phyloP scores from a whole-genome alignment of 2,888 invertebrate species.

The Fragum fragum region DNA sequence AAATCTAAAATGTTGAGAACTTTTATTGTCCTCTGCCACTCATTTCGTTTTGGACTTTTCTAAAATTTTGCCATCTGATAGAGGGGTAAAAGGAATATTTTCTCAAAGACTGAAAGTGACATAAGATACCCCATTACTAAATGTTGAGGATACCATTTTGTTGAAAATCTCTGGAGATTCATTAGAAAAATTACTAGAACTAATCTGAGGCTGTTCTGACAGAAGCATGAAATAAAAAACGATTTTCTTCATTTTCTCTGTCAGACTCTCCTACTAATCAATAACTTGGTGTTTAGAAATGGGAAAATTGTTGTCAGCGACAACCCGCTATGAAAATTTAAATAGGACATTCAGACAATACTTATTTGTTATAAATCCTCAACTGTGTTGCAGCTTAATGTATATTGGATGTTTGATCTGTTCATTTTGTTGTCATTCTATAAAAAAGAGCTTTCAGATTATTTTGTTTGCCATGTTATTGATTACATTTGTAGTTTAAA shows the following conservation, averaged over 20 bases:
- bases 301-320: constrained; percentile 18
- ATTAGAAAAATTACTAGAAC: constrained; percentile 2
- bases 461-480: background rate
- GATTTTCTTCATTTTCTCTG: background rate
- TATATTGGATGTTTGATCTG: background rate
- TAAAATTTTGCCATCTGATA: no score
- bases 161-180: background rate
- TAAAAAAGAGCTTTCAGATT: background rate
- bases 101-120: no score
- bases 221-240: constrained; percentile 11
- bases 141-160: background rate
- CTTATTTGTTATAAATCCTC: background rate
- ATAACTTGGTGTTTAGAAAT: constrained; percentile 15
- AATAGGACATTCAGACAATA: constrained; percentile 12
- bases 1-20: no score
- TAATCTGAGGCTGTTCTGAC: background rate
- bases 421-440: background rate
- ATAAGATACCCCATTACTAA: no score
- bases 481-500: no score
- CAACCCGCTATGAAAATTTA: constrained; percentile 16
- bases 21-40: no score
- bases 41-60: no score
- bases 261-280: background rate
- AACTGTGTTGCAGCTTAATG: background rate
- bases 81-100: no score